These are phyloP conservation scores for Eptesicus fuscus DNA, from an alignment of 2,113 vertebrate species.

Conservation along the genomic window DNA sequence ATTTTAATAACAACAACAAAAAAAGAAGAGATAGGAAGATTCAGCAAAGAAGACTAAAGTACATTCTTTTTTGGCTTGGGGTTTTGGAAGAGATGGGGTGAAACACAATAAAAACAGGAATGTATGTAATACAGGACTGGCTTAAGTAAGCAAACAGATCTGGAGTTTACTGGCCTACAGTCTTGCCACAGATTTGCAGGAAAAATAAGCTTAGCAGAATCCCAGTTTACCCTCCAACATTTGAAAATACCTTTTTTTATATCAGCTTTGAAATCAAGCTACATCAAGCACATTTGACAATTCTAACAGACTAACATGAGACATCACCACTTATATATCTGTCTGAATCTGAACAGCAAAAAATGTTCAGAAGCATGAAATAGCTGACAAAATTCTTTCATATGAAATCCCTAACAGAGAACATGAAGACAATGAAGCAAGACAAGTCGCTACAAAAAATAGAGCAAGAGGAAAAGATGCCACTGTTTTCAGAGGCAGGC, in stretches of 20 bases:
- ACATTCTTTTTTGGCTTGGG: not conserved
- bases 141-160: not conserved
- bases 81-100: not conserved
- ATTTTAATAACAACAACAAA: not conserved
- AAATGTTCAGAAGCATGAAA: not conserved
- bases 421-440: not conserved
- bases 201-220: not conserved
- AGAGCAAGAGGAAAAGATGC: not conserved
- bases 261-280: not conserved
- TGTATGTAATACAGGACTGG: not conserved
- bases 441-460: not conserved
- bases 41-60: not conserved
- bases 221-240: not conserved
- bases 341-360: not conserved
- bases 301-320: not conserved
- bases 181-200: not conserved
- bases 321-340: not conserved
- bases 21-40: not conserved
- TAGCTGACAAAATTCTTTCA: conserved; percentile 4
- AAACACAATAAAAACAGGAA: not conserved
- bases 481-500: not conserved
- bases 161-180: not conserved
- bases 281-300: not conserved
- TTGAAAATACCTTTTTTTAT: not conserved
- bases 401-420: conserved; percentile 17